Conservation (phyloP, 2,797 vertebrate genomes). For the Geotrypetes seraphini region DNA sequence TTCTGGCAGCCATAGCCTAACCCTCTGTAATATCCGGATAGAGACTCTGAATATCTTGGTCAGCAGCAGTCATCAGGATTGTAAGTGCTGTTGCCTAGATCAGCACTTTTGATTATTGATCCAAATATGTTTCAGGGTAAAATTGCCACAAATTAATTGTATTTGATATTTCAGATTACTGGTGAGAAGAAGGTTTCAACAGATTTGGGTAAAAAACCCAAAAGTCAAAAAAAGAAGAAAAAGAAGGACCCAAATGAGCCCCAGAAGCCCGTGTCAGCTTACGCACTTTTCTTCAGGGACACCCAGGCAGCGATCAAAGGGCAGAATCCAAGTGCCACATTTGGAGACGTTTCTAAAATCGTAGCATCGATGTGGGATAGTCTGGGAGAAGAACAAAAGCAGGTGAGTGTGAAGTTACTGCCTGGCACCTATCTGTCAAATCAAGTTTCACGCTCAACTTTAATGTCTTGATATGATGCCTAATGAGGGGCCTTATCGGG, state of each 20-base stretch:
- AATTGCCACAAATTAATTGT: neutral
- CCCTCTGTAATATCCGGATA: no score
- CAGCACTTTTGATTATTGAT: no score
- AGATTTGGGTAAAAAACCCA: conserved; percentile 91
- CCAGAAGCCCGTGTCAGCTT: conserved; percentile 91
- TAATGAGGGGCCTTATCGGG: no score
- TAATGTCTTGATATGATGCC: no score
- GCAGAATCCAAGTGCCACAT: conserved; percentile 93
- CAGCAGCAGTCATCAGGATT: no score
- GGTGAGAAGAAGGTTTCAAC: conserved; percentile 90
- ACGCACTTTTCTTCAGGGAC: conserved; percentile 95
- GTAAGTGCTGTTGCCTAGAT: no score
- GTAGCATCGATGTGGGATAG: conserved; percentile 98
- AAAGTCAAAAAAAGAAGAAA: conserved; percentile 97
- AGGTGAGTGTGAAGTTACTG: conserved; percentile 76
- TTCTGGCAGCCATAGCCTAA: no score
- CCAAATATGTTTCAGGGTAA: no score
- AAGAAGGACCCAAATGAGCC: conserved; percentile 98
- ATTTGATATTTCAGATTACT: conserved; percentile 63
- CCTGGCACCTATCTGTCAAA: no score
- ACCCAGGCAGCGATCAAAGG: conserved; percentile 96
- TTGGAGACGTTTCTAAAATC: conserved; percentile 94
- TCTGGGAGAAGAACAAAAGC: conserved; percentile 92
- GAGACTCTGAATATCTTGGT: no score
- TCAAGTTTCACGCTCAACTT: no score